A percentile compares a stretch with the other conserved stretches of the same genome.
These are phyloP conservation scores for Sebastes steindachneri DNA, from an alignment of 2,797 vertebrate species.

Conservation along the genomic window DNA sequence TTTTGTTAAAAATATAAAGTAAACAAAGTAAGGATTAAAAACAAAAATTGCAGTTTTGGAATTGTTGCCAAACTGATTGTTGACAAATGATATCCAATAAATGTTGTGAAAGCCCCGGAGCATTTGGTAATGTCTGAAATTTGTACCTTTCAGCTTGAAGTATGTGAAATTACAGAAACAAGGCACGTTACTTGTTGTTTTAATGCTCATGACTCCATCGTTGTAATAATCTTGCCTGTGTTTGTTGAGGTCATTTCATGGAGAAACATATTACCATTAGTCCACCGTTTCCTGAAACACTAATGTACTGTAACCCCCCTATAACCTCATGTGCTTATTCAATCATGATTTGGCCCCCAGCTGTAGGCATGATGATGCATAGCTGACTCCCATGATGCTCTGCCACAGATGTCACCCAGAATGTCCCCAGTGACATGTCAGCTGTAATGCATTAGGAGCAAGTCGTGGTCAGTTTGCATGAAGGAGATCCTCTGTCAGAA, in stretches of 20 bases:
- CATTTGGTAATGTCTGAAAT: neutral
- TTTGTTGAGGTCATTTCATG: neutral
- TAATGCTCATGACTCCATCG: neutral
- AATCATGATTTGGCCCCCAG: slow-evolving; percentile 27
- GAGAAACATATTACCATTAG: neutral
- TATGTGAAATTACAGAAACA: neutral
- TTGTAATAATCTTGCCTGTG: neutral
- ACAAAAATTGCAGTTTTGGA: neutral
- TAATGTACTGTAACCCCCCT: neutral
- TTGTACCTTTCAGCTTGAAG: neutral
- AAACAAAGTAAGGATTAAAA: neutral
- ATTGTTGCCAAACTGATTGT: neutral
- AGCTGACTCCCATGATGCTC: slow-evolving; percentile 45
- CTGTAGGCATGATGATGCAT: slow-evolving; percentile 48
- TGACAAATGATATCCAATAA: neutral
- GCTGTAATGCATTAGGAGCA: slow-evolving; percentile 27
- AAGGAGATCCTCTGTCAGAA: neutral
- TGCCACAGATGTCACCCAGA: slow-evolving; percentile 49
- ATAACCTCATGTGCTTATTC: slow-evolving; percentile 16
- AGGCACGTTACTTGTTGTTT: neutral
- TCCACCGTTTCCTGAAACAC: neutral
- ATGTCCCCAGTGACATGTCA: slow-evolving; percentile 32
- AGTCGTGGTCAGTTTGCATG: neutral
- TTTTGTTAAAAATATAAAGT: neutral
- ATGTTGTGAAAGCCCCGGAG: accelerated